Percentiles rank a stretch among this genome's conserved stretches.
Conservation (phyloP, 2,888 invertebrate species). For the Drosophila ustulata region DNA sequence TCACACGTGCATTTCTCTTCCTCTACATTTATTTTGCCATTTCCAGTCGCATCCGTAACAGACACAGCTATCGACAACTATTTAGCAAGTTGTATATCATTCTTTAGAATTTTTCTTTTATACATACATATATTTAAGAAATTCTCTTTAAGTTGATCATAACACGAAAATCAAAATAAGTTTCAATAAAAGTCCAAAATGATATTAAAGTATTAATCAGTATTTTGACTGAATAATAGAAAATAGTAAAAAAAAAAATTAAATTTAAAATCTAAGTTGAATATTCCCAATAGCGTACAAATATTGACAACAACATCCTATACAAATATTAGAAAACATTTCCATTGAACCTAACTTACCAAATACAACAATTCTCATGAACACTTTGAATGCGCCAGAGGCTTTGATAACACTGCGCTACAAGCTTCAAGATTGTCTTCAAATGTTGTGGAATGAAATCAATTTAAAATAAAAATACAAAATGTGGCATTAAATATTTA, state of each 20-base stretch:
- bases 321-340: constrained; percentile 58
- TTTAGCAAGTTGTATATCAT: too few relatives aligned
- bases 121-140: too few relatives aligned
- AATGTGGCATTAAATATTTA: too few relatives aligned
- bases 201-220: too few relatives aligned
- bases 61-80: not conserved
- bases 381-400: constrained; percentile 8
- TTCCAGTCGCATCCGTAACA: constrained; percentile 7
- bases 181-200: too few relatives aligned
- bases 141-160: too few relatives aligned
- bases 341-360: constrained; percentile 46
- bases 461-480: not conserved
- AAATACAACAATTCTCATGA: constrained; percentile 26
- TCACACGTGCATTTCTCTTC: constrained; percentile 2
- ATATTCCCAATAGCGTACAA: not conserved
- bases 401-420: constrained; percentile 21
- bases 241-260: too few relatives aligned
- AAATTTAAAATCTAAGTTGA: too few relatives aligned
- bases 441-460: not conserved
- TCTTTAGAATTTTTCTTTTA: too few relatives aligned
- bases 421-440: not conserved
- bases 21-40: constrained; percentile 10
- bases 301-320: constrained; percentile 16
- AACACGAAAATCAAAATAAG: too few relatives aligned
- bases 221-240: too few relatives aligned